Evolutionary conservation across 1,140 invertebrate genomes (phyloP), one percentile per base, ranked within the genome.

Genomic region (Pseudomyrmex concolor): DNA sequence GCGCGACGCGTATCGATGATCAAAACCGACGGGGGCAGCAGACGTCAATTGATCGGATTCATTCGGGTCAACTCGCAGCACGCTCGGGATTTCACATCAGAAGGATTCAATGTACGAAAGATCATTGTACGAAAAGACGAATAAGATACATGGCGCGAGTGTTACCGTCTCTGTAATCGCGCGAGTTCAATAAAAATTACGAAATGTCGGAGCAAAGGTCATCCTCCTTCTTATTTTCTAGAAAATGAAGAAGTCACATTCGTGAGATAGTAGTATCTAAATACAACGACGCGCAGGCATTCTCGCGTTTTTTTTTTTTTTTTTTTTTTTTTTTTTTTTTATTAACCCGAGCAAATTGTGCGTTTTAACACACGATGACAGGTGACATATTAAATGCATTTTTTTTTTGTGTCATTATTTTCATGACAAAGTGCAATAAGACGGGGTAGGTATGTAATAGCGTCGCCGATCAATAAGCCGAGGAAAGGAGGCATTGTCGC

Each of bases 1-100:
- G 48, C 48, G 22, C 34, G 7, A 76, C 55, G 9, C 13, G 7
- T 48, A 68, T 78, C 7, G 15, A 68, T 25, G 54, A 57, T 68
- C 13, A 64, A 78, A 57, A 1, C 22, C n/a, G 15, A 25, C 17
- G 7, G 34, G 34, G 5, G 13, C 10, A 59, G 10, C 17, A 10
- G 25, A 73, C 12, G 9, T 7, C 45, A 74, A 67, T 67, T 77
- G 17, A 54, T 54, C n/a, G 48, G 9, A 34, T 34, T 8, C 34
- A n/a, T 45, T 55, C 15, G 43, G 48, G 43, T 64, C n/a, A 78
- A 68, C 2, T 77, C 13, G 34, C 4, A 55, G 51, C 51, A 1
- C 12, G 19, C 19, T 68, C 2, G 15, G 7, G 19, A 13, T n/a
- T 67, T 64, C n/a, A 45, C 34, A 19, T 54, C 12, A 3, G 1